Conservation (phyloP, 2,113 vertebrate genomes). For the Chloropsis hardwickii region DNA sequence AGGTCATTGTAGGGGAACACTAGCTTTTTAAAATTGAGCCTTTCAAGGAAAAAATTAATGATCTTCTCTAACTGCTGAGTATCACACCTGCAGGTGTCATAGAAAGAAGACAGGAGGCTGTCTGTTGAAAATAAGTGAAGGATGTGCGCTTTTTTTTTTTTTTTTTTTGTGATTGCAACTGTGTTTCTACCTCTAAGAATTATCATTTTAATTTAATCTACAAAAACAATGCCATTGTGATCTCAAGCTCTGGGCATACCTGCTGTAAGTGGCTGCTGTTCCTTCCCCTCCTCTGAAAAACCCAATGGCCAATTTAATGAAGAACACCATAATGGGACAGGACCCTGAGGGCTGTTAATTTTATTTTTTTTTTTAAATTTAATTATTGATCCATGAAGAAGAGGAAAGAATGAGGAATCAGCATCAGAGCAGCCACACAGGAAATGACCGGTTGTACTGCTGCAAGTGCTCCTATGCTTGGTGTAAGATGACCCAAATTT, state of each 20-base stretch:
- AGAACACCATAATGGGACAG: background rate
- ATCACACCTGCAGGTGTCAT: background rate
- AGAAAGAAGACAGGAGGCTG: background rate
- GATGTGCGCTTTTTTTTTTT: background rate
- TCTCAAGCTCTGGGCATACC: background rate
- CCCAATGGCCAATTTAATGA: background rate
- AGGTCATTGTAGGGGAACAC: slow-evolving; percentile 1
- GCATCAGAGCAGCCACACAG: background rate
- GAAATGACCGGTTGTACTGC: background rate
- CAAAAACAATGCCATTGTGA: background rate
- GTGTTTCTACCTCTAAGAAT: background rate
- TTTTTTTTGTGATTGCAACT: background rate
- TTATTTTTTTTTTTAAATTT: background rate
- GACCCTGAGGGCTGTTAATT: background rate
- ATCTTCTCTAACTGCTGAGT: slow-evolving; percentile 5
- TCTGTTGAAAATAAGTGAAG: background rate
- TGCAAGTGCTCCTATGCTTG: background rate
- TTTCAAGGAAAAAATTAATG: slow-evolving; percentile 47
- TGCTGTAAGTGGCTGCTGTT: background rate
- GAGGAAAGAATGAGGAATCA: background rate
- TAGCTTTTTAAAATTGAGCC: slow-evolving; percentile 13
- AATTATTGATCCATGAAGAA: background rate
- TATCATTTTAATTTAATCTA: background rate
- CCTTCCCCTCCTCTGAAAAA: background rate
- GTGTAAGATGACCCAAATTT: background rate